Evolutionary conservation across 2,113 vertebrate genomes (phyloP).

Genomic region (Heterotilapia buettikoferi): DNA sequence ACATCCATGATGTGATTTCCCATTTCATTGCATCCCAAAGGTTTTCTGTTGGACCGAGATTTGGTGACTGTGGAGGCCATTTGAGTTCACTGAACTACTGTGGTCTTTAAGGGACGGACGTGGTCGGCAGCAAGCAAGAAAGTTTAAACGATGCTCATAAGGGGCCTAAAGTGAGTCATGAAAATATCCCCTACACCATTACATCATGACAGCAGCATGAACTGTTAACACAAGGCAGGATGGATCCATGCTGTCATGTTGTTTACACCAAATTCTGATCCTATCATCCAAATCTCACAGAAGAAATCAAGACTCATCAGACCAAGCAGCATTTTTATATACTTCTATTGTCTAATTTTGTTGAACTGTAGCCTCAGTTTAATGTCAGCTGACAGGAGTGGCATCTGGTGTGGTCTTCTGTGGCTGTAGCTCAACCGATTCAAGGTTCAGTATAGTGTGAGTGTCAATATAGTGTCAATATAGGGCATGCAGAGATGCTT

Average conservation of each 20-base stretch:
- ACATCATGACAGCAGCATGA: neutral
- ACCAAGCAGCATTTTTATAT: neutral
- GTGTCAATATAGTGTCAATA: neutral
- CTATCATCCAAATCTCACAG: neutral
- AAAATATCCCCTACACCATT: neutral
- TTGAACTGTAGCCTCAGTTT: neutral
- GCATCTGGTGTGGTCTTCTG: neutral
- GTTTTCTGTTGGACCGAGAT: neutral
- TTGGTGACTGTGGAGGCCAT: neutral
- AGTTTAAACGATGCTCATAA: neutral
- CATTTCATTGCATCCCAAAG: neutral
- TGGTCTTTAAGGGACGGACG: neutral
- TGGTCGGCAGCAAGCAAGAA: neutral
- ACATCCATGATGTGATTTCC: neutral
- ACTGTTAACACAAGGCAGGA: neutral
- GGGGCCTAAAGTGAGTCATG: neutral
- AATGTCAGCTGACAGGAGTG: neutral
- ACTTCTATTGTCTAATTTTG: neutral
- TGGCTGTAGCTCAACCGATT: neutral
- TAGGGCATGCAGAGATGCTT: neutral
- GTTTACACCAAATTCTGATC: neutral
- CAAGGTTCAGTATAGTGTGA: neutral
- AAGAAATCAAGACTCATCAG: neutral
- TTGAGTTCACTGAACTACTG: neutral
- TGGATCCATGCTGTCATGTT: neutral